Percentiles rank a stretch among this genome's conserved stretches.
Conservation (phyloP, 2,797 vertebrate species). For the Merluccius polli region DNA sequence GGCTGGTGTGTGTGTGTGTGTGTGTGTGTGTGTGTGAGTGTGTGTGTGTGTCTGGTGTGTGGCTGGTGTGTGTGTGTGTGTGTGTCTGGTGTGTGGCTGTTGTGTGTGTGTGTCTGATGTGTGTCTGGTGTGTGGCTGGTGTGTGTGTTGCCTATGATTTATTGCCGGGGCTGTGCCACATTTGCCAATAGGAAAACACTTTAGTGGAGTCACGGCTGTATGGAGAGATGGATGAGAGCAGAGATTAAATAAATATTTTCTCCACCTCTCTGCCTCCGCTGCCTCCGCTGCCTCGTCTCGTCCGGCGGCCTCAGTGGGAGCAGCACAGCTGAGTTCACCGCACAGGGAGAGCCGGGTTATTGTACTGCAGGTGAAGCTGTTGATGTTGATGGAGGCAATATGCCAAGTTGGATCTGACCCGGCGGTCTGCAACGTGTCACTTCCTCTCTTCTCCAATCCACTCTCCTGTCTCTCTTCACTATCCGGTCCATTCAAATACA, state of each 20-base stretch:
- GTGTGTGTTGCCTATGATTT: constrained; percentile 60
- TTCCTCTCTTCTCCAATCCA: not conserved
- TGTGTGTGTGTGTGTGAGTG: not conserved
- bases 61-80: not conserved
- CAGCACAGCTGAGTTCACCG: not conserved
- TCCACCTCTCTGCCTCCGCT: constrained; percentile 27
- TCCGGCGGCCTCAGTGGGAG: not conserved
- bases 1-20: not conserved
- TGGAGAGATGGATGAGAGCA: constrained; percentile 69
- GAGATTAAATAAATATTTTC: constrained; percentile 61
- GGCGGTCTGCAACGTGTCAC: not conserved
- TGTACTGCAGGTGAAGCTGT: not conserved
- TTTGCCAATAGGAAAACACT: constrained; percentile 74
- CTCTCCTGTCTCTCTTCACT: too few species aligned
- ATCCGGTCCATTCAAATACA: too few species aligned
- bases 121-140: not conserved
- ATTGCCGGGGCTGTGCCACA: constrained; percentile 59
- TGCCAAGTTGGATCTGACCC: not conserved
- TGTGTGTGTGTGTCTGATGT: not conserved
- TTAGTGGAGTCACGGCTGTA: constrained; percentile 52
- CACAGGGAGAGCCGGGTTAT: not conserved
- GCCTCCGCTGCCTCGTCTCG: constrained; percentile 14
- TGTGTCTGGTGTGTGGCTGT: not conserved
- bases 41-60: not conserved
- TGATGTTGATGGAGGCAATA: not conserved